These are phyloP conservation scores for Epirrhoe tristata DNA, from an alignment of 2,888 invertebrate genomes.

Conservation along the genomic window DNA sequence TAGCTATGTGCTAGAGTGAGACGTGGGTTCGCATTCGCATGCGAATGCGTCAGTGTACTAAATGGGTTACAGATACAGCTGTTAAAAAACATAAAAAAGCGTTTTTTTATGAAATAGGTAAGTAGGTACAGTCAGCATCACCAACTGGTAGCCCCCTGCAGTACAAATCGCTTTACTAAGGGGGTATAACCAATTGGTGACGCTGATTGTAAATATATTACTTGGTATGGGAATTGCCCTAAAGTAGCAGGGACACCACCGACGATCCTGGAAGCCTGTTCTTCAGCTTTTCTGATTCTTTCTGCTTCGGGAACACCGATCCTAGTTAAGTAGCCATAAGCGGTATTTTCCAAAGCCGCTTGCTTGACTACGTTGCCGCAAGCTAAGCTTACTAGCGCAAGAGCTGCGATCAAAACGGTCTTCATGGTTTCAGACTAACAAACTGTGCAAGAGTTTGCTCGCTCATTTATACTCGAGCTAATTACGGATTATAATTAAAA, in stretches of 20 bases:
- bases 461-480: slow-evolving; percentile 15
- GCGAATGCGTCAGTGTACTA: too few species aligned
- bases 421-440: slow-evolving; percentile 41
- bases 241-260: slow-evolving; percentile 52
- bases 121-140: too few species aligned
- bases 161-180: too few species aligned
- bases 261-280: slow-evolving; percentile 51
- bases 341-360: slow-evolving; percentile 40
- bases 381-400: slow-evolving; percentile 42
- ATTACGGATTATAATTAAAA: slow-evolving; percentile 10
- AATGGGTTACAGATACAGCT: too few species aligned
- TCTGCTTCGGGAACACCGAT: slow-evolving; percentile 53
- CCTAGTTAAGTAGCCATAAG: slow-evolving; percentile 53
- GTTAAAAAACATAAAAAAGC: too few species aligned
- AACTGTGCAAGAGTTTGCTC: neutral
- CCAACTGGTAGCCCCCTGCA: too few species aligned
- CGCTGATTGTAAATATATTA: too few species aligned
- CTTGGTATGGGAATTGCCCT: slow-evolving; percentile 56
- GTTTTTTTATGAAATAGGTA: too few species aligned
- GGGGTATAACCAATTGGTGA: too few species aligned
- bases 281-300: slow-evolving; percentile 49
- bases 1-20: too few species aligned
- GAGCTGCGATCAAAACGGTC: slow-evolving; percentile 37
- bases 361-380: slow-evolving; percentile 27
- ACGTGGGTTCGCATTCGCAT: too few species aligned